Conservation (phyloP, 2,797 vertebrate species). For the Neosilurus hyrtlii region DNA sequence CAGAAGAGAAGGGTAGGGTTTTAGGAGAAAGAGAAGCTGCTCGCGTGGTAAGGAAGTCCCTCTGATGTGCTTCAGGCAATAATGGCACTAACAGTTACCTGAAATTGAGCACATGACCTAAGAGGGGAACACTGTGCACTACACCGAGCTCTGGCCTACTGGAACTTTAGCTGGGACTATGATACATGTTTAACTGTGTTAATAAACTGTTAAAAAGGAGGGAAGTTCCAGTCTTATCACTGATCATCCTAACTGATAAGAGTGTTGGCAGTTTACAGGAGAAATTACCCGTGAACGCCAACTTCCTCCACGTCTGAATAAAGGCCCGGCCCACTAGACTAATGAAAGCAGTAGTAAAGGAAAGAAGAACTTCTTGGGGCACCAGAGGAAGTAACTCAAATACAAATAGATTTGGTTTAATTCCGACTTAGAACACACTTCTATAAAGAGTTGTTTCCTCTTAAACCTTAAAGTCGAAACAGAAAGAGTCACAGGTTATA, state of each 20-base stretch:
- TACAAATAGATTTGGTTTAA: not conserved
- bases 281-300: slow-evolving; percentile 28
- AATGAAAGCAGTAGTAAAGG: slow-evolving; percentile 23
- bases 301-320: slow-evolving; percentile 25
- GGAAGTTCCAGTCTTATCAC: slow-evolving; percentile 18
- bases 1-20: not conserved
- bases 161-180: not conserved
- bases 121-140: not conserved
- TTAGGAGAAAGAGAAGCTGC: too few relatives aligned
- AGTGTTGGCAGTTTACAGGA: slow-evolving; percentile 20
- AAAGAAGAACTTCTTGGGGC: slow-evolving; percentile 24
- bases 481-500: not conserved
- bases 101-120: not conserved
- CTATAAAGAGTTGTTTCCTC: not conserved
- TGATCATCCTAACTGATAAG: slow-evolving; percentile 23
- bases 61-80: not conserved
- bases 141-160: not conserved
- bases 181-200: not conserved
- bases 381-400: slow-evolving; percentile 28
- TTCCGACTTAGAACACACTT: not conserved
- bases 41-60: not conserved
- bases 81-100: not conserved
- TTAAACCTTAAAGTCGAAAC: not conserved
- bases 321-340: not conserved
- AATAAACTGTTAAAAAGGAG: slow-evolving; percentile 4